Conservation (phyloP, 2,797 vertebrate genomes). For the Zalophus californianus region DNA sequence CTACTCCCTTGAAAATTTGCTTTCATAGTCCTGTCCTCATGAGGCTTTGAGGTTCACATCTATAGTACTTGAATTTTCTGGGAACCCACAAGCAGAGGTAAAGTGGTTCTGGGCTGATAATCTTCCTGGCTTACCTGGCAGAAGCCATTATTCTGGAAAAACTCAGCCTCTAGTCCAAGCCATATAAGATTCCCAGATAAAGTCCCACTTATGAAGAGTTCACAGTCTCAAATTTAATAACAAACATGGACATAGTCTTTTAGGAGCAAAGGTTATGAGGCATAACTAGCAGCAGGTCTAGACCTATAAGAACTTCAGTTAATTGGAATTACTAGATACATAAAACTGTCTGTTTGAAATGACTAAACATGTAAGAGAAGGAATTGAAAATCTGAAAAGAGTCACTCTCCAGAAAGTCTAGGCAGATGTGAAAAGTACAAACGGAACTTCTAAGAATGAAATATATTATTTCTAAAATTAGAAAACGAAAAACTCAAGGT, state of each 20-base stretch:
- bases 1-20: neutral
- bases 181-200: constrained; percentile 4
- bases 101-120: neutral
- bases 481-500: neutral
- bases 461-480: constrained; percentile 34
- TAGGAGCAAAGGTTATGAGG: neutral
- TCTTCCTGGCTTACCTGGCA: neutral
- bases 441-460: constrained; percentile 24
- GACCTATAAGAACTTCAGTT: neutral
- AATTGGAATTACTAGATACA: neutral
- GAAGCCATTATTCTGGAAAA: neutral
- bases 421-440: constrained; percentile 24
- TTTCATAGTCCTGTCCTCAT: neutral
- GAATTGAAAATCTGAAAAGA: neutral
- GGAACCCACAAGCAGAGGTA: neutral
- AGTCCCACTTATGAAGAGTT: neutral
- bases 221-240: neutral
- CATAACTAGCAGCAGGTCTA: neutral
- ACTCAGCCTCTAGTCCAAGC: neutral
- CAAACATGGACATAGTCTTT: neutral
- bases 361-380: neutral
- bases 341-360: neutral
- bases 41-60: neutral
- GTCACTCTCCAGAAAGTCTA: neutral
- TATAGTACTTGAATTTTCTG: constrained; percentile 7